These are phyloP conservation scores for Cebus imitator DNA, from an alignment of 2,113 vertebrate genomes.

Conservation along the genomic window DNA sequence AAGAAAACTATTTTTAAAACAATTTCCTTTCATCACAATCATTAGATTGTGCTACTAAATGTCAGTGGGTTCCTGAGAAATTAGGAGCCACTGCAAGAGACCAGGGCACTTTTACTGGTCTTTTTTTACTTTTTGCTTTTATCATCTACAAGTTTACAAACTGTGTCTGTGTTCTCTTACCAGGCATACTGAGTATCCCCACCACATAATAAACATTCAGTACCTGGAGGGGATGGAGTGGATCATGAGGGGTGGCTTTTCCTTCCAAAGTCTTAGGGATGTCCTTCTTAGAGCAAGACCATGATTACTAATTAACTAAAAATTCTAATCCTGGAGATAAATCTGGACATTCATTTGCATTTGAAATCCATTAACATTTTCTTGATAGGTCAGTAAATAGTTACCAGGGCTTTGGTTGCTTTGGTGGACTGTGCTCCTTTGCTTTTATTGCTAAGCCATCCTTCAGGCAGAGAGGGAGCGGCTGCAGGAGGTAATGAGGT, in stretches of 20 bases:
- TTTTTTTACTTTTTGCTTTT: background rate
- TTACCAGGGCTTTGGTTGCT: background rate
- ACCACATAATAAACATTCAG: background rate
- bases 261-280: background rate
- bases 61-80: background rate
- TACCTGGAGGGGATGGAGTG: background rate
- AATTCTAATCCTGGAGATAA: background rate
- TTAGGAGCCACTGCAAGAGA: background rate
- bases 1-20: background rate
- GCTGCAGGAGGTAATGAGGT: slow-evolving; percentile 44
- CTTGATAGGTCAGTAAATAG: background rate
- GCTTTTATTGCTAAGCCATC: background rate
- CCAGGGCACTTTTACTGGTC: background rate
- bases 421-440: background rate
- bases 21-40: background rate
- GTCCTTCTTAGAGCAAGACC: background rate
- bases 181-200: background rate
- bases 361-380: background rate
- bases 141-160: background rate
- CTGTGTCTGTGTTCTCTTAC: background rate
- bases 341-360: background rate
- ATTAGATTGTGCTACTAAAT: background rate
- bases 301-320: slow-evolving; percentile 73
- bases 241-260: background rate
- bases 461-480: background rate